Evolutionary conservation across 2,113 vertebrate species (phyloP).

Genomic region (Paralichthys olivaceus): DNA sequence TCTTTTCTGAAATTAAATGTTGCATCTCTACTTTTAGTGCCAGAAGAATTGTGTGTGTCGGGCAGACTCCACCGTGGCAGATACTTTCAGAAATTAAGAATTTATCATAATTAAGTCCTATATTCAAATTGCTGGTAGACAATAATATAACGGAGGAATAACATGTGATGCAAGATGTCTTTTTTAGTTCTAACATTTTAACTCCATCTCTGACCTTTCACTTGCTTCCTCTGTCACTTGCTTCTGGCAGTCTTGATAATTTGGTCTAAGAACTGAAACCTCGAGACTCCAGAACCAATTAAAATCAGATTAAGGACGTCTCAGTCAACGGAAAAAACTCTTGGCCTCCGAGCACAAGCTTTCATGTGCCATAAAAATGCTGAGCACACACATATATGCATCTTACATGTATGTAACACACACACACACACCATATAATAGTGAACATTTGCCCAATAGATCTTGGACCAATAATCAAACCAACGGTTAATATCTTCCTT

Average conservation of each 20-base stretch:
- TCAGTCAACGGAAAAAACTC: conserved; percentile 46
- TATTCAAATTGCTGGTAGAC: not conserved
- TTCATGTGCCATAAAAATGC: conserved; percentile 9
- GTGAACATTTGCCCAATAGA: not conserved
- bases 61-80: not conserved
- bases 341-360: not conserved
- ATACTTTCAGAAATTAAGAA: not conserved
- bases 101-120: not conserved
- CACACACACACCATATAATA: not conserved
- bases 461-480: not conserved
- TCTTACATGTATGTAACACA: not conserved
- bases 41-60: not conserved
- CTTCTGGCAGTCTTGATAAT: conserved; percentile 12
- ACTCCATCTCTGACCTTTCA: conserved; percentile 32
- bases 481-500: not conserved
- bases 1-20: not conserved
- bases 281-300: conserved; percentile 52
- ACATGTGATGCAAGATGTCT: not conserved
- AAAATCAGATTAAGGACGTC: conserved; percentile 62
- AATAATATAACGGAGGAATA: not conserved
- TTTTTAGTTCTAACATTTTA: conserved; percentile 13
- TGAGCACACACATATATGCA: conserved; percentile 3
- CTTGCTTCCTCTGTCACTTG: not conserved
- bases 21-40: not conserved
- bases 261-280: not conserved